Conservation (phyloP, 2,113 vertebrate species). For the Aspiorhynchus laticeps region DNA sequence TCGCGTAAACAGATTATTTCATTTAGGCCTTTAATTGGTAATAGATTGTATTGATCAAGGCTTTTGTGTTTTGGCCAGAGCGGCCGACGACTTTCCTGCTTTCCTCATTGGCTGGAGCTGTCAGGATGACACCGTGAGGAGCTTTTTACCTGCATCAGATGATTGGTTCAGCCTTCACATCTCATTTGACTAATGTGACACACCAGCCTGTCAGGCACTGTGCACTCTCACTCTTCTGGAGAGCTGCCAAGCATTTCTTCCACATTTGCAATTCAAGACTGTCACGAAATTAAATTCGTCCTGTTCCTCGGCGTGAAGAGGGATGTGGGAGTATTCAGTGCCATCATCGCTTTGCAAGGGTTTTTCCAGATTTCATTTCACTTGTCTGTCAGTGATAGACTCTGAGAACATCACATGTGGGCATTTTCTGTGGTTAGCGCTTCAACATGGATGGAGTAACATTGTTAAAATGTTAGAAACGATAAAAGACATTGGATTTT, state of each 20-base stretch:
- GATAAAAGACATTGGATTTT: neutral
- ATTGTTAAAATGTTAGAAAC: conserved; percentile 6
- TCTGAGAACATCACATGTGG: conserved; percentile 19
- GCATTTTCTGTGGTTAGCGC: neutral
- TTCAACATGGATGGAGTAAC: conserved; percentile 13
- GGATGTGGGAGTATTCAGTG: conserved; percentile 54
- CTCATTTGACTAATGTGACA: conserved; percentile 60
- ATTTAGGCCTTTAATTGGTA: conserved; percentile 45
- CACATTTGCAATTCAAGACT: conserved; percentile 61
- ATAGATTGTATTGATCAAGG: conserved; percentile 39
- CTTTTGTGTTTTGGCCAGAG: conserved; percentile 4
- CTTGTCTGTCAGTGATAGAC: conserved; percentile 48
- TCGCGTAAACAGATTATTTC: conserved; percentile 46
- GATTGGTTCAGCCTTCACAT: conserved; percentile 60
- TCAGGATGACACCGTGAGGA: conserved; percentile 28
- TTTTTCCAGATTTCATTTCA: conserved; percentile 53
- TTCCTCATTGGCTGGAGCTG: conserved; percentile 39
- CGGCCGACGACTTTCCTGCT: conserved; percentile 20
- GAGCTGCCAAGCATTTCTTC: conserved; percentile 56
- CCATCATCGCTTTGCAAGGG: conserved; percentile 54
- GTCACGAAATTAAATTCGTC: conserved; percentile 61
- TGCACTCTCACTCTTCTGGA: conserved; percentile 48
- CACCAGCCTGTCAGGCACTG: conserved; percentile 53
- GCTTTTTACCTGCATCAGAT: conserved; percentile 55
- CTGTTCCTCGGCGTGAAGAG: conserved; percentile 37